These are phyloP conservation scores for Rhyzopertha dominica DNA, from an alignment of 1,140 invertebrate species.

Conservation along the genomic window DNA sequence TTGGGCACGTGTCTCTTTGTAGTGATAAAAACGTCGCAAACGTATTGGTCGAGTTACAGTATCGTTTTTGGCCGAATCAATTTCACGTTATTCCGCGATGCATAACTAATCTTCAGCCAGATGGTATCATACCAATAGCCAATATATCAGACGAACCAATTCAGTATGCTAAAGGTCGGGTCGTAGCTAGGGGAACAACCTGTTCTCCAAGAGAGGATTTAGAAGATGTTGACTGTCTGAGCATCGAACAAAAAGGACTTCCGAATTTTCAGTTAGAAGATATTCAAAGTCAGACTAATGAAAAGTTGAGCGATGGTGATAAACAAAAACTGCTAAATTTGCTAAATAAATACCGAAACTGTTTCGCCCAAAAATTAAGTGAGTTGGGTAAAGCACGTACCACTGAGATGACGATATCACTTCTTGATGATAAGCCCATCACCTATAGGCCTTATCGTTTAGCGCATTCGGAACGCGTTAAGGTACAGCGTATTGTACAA, in stretches of 20 bases:
- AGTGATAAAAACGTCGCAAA: slow-evolving; percentile 2
- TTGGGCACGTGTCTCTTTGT: slow-evolving; percentile 3
- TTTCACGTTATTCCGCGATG: slow-evolving; percentile 4
- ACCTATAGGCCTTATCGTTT: slow-evolving; percentile 16
- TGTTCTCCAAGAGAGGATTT: slow-evolving; percentile 16
- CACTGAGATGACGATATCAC: slow-evolving; percentile 11
- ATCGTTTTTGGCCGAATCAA: not conserved
- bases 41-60: slow-evolving; percentile 4
- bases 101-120: not conserved
- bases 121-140: slow-evolving; percentile 2
- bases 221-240: no score
- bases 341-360: slow-evolving; percentile 1
- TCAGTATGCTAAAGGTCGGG: not conserved
- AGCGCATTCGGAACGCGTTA: slow-evolving; percentile 12
- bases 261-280: no score
- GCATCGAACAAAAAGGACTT: no score
- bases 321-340: slow-evolving; percentile 4
- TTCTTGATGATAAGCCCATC: slow-evolving; percentile 9
- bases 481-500: slow-evolving; percentile 46
- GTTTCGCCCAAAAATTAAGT: not conserved
- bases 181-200: slow-evolving; percentile 3
- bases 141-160: slow-evolving; percentile 5
- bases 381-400: slow-evolving; percentile 9
- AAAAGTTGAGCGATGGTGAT: no score
- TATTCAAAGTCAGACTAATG: no score